A percentile compares a stretch with the other conserved stretches of the same genome.
phyloP scores from a whole-genome alignment of 1,140 invertebrate species.

The Goniozus legneri region DNA sequence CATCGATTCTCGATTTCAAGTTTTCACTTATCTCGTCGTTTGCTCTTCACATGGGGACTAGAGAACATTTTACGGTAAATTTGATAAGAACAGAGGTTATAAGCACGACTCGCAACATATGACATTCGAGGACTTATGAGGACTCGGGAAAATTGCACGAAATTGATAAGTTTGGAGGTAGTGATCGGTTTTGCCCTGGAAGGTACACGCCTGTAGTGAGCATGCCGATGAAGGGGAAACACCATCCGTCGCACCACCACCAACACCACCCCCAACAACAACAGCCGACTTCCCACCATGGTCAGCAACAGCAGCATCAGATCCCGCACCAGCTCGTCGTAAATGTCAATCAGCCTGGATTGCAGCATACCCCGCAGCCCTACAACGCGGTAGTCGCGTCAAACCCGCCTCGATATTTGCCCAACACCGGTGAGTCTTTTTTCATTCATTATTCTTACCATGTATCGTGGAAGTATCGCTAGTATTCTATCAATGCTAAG shows the following conservation, averaged over 20 bases:
- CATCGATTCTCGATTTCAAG: too few relatives aligned
- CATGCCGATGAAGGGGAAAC: slow-evolving; percentile 43
- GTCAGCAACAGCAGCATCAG: slow-evolving; percentile 24
- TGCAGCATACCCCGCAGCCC: slow-evolving; percentile 26
- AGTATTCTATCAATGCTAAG: neutral
- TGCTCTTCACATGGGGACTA: too few relatives aligned
- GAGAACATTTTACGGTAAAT: too few relatives aligned
- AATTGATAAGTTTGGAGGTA: slow-evolving; percentile 31
- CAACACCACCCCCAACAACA: slow-evolving; percentile 24
- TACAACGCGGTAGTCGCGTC: slow-evolving; percentile 35
- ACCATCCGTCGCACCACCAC: slow-evolving; percentile 37
- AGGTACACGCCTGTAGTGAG: slow-evolving; percentile 35
- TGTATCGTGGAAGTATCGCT: neutral
- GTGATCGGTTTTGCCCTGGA: slow-evolving; percentile 29
- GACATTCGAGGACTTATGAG: slow-evolving; percentile 45
- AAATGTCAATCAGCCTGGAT: slow-evolving; percentile 34
- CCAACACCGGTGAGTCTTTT: slow-evolving; percentile 35
- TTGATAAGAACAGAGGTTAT: too few relatives aligned
- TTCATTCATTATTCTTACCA: neutral
- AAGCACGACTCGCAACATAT: too few relatives aligned
- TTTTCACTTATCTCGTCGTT: too few relatives aligned
- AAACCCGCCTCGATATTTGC: slow-evolving; percentile 26
- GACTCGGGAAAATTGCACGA: slow-evolving; percentile 28
- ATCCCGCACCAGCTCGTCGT: slow-evolving; percentile 28
- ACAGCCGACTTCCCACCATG: slow-evolving; percentile 23